Evolutionary conservation across 2,113 vertebrate genomes (phyloP).

Genomic region (Corvus cornix): DNA sequence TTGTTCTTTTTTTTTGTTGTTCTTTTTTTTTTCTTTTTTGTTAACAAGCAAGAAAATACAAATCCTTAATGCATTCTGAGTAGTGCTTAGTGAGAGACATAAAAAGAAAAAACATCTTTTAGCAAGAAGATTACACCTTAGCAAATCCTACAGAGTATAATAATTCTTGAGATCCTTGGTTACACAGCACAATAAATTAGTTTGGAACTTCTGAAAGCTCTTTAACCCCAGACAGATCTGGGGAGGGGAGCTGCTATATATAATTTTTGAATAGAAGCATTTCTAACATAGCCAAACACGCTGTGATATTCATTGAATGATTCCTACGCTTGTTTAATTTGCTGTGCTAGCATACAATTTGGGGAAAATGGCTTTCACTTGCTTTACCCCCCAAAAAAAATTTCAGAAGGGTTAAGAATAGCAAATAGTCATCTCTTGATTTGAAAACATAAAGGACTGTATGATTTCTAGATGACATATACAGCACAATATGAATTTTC

Average conservation of each 20-base stretch:
- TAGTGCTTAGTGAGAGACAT: neutral
- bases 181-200: neutral
- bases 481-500: neutral
- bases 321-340: neutral
- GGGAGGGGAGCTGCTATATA: neutral
- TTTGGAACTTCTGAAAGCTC: neutral
- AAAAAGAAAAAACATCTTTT: neutral
- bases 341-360: neutral
- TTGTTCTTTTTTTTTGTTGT: neutral
- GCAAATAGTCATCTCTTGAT: neutral
- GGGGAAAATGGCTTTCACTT: neutral
- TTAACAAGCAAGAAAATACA: neutral
- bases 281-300: neutral
- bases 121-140: neutral
- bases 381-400: neutral
- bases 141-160: neutral
- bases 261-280: neutral
- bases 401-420: neutral
- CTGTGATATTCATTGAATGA: neutral
- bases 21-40: neutral
- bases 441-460: neutral
- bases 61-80: neutral
- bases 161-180: neutral
- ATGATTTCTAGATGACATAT: neutral
- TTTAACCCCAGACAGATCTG: neutral